Percentiles rank a stretch among this genome's conserved stretches.
These are phyloP conservation scores for Prunella strophiata DNA, from an alignment of 2,797 vertebrate species.

Conservation along the genomic window DNA sequence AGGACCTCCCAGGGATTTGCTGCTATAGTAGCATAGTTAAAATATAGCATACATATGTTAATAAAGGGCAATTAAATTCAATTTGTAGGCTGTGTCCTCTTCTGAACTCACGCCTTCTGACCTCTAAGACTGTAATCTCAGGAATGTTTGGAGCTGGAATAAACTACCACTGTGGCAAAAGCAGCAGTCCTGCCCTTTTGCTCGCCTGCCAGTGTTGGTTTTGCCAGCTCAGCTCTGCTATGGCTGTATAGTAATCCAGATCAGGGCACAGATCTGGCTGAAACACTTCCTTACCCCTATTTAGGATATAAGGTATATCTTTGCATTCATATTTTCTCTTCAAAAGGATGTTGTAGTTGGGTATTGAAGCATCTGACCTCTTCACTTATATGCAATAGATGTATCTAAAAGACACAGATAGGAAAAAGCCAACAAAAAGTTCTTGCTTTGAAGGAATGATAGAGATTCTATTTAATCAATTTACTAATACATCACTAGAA, in stretches of 20 bases:
- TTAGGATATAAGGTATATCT: neutral
- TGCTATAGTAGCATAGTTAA: neutral
- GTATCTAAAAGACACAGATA: neutral
- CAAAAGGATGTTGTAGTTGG: neutral
- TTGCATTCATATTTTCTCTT: neutral
- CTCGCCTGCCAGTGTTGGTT: neutral
- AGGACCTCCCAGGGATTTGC: neutral
- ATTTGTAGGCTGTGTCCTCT: neutral
- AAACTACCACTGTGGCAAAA: neutral
- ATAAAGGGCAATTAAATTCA: neutral
- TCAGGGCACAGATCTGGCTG: neutral
- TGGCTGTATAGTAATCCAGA: neutral
- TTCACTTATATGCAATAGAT: neutral
- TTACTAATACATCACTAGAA: neutral
- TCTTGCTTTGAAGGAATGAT: neutral
- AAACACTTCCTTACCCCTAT: neutral
- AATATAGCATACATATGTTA: neutral
- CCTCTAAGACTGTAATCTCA: slow-evolving; percentile 9
- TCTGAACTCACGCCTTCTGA: neutral
- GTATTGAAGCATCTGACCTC: neutral
- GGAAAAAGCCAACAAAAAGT: neutral
- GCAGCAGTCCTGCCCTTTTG: slow-evolving; percentile 6
- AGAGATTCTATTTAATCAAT: neutral
- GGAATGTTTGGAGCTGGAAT: neutral
- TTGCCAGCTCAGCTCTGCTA: slow-evolving; percentile 23